These are phyloP conservation scores for Cistogaster globosa DNA, from an alignment of 2,888 invertebrate species.

Conservation along the genomic window DNA sequence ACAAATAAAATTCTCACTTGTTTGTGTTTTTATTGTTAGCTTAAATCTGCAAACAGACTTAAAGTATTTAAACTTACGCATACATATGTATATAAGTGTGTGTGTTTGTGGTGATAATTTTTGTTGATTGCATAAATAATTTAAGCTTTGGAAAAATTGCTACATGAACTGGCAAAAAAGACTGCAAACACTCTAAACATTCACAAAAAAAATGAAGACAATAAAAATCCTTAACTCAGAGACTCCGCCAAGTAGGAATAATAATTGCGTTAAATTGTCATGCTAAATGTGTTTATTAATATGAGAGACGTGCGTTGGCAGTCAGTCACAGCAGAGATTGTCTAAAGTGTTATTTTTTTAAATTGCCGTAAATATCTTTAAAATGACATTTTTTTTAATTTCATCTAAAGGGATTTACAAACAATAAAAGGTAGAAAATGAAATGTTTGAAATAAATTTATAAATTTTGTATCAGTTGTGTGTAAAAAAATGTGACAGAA, in stretches of 20 bases:
- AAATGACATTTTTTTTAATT: not conserved
- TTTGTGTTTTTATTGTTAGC: constrained; percentile 16
- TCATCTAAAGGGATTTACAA: constrained; percentile 43
- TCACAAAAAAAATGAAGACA: constrained; percentile 6
- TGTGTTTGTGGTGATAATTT: constrained; percentile 27
- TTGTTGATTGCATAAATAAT: constrained; percentile 53
- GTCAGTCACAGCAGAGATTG: constrained; percentile 5
- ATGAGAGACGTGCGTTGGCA: constrained; percentile 62
- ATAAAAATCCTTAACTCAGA: constrained; percentile 50
- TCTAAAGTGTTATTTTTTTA: constrained; percentile 4
- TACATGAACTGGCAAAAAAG: constrained; percentile 1
- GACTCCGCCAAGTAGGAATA: constrained; percentile 30
- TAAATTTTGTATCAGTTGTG: constrained; percentile 33
- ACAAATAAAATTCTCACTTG: constrained; percentile 54
- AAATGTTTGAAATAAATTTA: constrained; percentile 27
- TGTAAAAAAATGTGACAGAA: constrained; percentile 67
- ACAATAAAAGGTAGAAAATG: constrained; percentile 28
- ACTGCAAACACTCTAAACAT: constrained; percentile 1
- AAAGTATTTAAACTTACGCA: not conserved
- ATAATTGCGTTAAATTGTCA: constrained; percentile 73
- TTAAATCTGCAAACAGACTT: not conserved
- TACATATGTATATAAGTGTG: not conserved
- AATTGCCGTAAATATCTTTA: constrained; percentile 33
- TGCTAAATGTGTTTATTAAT: constrained; percentile 72
- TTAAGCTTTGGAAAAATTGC: constrained; percentile 24